phyloP scores from a whole-genome alignment of 2,797 vertebrate genomes.

The Acipenser ruthenus region DNA sequence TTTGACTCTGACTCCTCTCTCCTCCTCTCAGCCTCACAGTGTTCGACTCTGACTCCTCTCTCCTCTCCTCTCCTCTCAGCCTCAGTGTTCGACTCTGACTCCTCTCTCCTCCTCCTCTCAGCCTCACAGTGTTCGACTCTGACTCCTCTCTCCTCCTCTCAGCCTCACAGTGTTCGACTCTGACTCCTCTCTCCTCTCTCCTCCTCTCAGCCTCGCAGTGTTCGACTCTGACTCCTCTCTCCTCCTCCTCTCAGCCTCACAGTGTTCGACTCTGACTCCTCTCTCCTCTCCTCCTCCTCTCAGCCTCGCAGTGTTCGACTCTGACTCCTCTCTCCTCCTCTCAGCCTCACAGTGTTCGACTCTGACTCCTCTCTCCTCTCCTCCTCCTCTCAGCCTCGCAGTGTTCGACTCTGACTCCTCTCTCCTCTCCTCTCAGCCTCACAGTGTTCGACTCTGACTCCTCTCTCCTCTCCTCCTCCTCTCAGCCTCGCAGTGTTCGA shows the following conservation, averaged over 20 bases:
- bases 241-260: not conserved
- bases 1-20: constrained; percentile 85
- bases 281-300: not conserved
- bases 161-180: not conserved
- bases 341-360: too few relatives aligned
- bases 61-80: constrained; percentile 24
- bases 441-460: not conserved
- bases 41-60: constrained; percentile 69
- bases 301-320: constrained; percentile 57
- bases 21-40: constrained; percentile 37
- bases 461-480: not conserved
- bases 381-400: not conserved
- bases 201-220: not conserved
- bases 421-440: not conserved
- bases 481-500: constrained; percentile 48
- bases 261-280: not conserved
- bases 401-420: not conserved
- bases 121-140: constrained; percentile 88
- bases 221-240: not conserved
- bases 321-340: constrained; percentile 74
- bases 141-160: too few relatives aligned
- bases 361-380: not conserved
- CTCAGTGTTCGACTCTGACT: constrained; percentile 58
- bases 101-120: constrained; percentile 59
- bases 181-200: not conserved